Base-by-base conservation (phyloP, 2,888 invertebrate genomes). In the Mamestra brassicae region DNA sequence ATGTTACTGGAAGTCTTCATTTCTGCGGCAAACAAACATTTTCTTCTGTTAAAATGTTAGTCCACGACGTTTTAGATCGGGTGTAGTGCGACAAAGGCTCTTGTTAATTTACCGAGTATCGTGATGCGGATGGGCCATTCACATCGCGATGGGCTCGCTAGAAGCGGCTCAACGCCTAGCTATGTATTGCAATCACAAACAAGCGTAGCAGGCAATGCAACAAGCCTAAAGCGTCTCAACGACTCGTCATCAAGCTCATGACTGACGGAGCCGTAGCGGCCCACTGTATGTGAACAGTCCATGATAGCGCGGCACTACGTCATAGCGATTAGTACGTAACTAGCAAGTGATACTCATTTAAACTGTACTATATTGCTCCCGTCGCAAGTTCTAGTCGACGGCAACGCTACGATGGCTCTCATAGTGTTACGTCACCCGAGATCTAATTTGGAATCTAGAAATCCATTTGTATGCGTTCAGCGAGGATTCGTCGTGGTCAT, bases 1-100 rank as follows among this genome's bases (percentile, higher is more conserved):
- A 96, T 95, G 95, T 95, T 96, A 95, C 94, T 93, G 89, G 95
- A 88, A 81, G 95, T 95, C 96, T 96, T 96, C 95, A 94, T 94
- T 92, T 96, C 96, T 95, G 96, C 90, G 90, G 94, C 95, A 96
- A 95, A 95, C 94, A 95, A 95, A 95, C 91, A 93, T 92, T 93
- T 92, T 91, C 87, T 88, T 89, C 83, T 81, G 90, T 94, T 93
- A 94, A 92, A 91, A 94, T 92, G 92, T 93, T 92, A 93, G 92
- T 92, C 89, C 87, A 89, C 88, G 82, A 85, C 78, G 76, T 55
- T 66, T 81, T 72, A 83, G 71, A 77, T 73, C 65, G 82, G 78
- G 82, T 78, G 81, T 81, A 67, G 74, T 86, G 83, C 87, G 77
- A 78, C 69, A 80, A 64, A 78, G 80, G 86, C 85, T 76, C 63